A percentile compares a stretch with the other conserved stretches of the same genome.
Conservation (phyloP, 1,140 invertebrate species). For the Drosophila nigrodunni region DNA sequence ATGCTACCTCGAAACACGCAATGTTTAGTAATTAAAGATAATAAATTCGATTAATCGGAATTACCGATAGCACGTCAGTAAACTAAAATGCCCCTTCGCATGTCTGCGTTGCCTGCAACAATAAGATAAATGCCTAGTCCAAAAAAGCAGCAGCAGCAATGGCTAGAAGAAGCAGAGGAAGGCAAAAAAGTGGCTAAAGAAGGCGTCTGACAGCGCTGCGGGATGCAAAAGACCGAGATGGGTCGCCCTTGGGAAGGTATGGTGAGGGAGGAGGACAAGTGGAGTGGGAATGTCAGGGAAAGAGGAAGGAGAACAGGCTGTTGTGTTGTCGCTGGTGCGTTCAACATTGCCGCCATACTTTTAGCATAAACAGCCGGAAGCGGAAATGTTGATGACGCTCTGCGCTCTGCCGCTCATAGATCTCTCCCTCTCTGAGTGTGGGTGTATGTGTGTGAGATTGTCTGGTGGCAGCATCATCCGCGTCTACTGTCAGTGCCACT, state of each 20-base stretch:
- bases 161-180: background rate
- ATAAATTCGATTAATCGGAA: slow-evolving; percentile 41
- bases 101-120: slow-evolving; percentile 14
- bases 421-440: slow-evolving; percentile 15
- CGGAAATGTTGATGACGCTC: slow-evolving; percentile 80
- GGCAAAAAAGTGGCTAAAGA: slow-evolving; percentile 46
- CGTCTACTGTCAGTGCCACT: slow-evolving; percentile 42
- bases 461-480: slow-evolving; percentile 25
- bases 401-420: slow-evolving; percentile 33
- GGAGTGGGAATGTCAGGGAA: background rate
- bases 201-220: slow-evolving; percentile 76
- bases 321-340: slow-evolving; percentile 30
- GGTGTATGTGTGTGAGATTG: slow-evolving; percentile 28
- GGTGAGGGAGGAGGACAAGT: background rate
- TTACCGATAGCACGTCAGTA: slow-evolving; percentile 49
- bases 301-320: background rate
- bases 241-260: background rate
- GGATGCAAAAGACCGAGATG: slow-evolving; percentile 34
- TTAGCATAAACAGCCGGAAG: slow-evolving; percentile 83
- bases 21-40: background rate
- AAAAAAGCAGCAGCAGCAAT: background rate
- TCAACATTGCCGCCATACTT: slow-evolving; percentile 73
- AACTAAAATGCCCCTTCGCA: slow-evolving; percentile 21
- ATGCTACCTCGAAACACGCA: no score
- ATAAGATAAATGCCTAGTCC: slow-evolving; percentile 63